Base-by-base conservation (phyloP, 2,888 invertebrate species). In the Leucophenga montana region DNA sequence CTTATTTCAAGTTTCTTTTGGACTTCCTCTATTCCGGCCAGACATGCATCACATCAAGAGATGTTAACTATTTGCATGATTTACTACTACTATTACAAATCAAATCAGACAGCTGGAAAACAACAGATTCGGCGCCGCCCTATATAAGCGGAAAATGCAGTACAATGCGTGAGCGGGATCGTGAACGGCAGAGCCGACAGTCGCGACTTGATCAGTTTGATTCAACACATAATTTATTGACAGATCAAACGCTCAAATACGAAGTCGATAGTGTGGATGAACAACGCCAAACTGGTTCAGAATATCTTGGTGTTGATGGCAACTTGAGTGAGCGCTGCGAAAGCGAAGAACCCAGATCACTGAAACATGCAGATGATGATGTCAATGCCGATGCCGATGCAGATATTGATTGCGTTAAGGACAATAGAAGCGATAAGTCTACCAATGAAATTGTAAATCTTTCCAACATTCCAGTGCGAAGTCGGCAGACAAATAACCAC, bases 21-120 rank as follows among this genome's bases (percentile, higher is more conserved):
- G 94, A 95, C 85, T 95, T 95, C 88, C 89, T 95, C 69, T 96
- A 96, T 88, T 95, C 95, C 80, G 95, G 95, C 71, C 95, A 95
- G 90, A 95, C 95, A 75, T 89, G 88, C 77, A 88, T 89, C 66
- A 88, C 88, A 20, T 88, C 89, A 16, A 78, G 88, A 80, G 95
- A 95, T 90, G 92, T 95, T 80, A 93, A 94, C 85, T 94, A 94
- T 84, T 92, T 95, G 90, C 93, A 94, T 89, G 95, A 95, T 88
- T 89, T 95, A 69, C 93, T 95, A 87, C 93, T 95, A 87, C 90
- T 95, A 79, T 89, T 95, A 82, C 95, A 95, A 90, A 95, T 95
- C 78, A 95, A 95, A 89, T 94, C 95, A 75, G 95, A 95, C 83
- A 92, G 93, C 83, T 93, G 93, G 93, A 90, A 91, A 85, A 91